Evolutionary conservation across 2,797 vertebrate species (phyloP).

Genomic region (Sternotherus odoratus): DNA sequence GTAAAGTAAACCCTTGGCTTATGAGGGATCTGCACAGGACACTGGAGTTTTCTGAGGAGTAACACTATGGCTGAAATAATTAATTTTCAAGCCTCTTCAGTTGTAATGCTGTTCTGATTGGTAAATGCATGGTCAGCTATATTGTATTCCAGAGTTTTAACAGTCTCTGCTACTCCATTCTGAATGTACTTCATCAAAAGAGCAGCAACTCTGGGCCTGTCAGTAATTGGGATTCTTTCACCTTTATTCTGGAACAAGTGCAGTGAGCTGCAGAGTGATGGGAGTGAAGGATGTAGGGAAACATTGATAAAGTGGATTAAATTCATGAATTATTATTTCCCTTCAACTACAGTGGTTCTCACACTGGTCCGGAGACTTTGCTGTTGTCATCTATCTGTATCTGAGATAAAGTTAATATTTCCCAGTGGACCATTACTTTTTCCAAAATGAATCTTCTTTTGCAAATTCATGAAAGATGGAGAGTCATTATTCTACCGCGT

Average conservation of each 20-base stretch:
- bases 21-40: not conserved
- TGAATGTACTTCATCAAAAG: not conserved
- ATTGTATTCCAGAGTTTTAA: not conserved
- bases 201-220: not conserved
- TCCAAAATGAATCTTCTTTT: too few species aligned
- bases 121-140: not conserved
- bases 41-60: not conserved
- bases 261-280: not conserved
- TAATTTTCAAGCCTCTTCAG: not conserved
- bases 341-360: not conserved
- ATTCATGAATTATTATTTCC: not conserved
- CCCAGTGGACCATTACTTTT: not conserved
- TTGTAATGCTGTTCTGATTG: not conserved
- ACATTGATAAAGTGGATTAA: not conserved
- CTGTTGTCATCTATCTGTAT: not conserved
- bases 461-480: too few species aligned
- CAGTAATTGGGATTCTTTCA: not conserved
- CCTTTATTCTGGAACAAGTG: not conserved
- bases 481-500: not conserved
- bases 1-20: not conserved
- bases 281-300: not conserved
- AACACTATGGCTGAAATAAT: not conserved
- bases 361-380: not conserved
- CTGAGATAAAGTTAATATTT: not conserved
- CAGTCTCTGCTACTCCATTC: not conserved